A percentile compares a stretch with the other conserved stretches of the same genome.
phyloP scores from a whole-genome alignment of 2,888 invertebrate species.

The Epistrophe grossulariae region DNA sequence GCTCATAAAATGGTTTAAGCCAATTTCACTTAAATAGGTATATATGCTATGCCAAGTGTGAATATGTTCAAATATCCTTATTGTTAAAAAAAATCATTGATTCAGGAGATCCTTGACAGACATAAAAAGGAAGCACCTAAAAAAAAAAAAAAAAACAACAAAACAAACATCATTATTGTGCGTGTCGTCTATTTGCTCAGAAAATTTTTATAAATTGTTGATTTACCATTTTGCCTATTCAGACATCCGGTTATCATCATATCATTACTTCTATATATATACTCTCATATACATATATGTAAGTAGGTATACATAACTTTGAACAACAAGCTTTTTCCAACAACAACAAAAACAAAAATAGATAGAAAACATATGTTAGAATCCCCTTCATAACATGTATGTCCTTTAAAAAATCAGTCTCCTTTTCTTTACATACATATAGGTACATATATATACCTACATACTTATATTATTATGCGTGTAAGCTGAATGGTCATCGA shows the following conservation, averaged over 20 bases:
- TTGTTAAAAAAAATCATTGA: conserved; percentile 8
- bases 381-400: not conserved
- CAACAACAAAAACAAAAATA: not conserved
- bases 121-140: conserved; percentile 5
- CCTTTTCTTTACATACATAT: conserved; percentile 16
- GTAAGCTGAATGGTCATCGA: conserved; percentile 33
- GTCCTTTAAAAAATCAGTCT: conserved; percentile 19
- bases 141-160: conserved; percentile 34
- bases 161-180: conserved; percentile 35
- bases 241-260: conserved; percentile 53
- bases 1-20: conserved; percentile 16
- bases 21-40: not conserved
- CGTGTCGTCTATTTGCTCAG: conserved; percentile 50
- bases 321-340: conserved; percentile 39
- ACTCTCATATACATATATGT: not conserved
- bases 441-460: too few species aligned
- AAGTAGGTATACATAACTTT: conserved; percentile 22
- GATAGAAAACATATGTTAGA: conserved; percentile 25
- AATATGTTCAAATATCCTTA: not conserved
- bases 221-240: conserved; percentile 62
- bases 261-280: conserved; percentile 18
- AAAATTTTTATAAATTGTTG: conserved; percentile 70
- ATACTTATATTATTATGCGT: conserved; percentile 19
- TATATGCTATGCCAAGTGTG: too few species aligned
- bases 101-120: conserved; percentile 7